Base-by-base conservation (phyloP, 2,888 invertebrate genomes). In the Drosophila cognata region DNA sequence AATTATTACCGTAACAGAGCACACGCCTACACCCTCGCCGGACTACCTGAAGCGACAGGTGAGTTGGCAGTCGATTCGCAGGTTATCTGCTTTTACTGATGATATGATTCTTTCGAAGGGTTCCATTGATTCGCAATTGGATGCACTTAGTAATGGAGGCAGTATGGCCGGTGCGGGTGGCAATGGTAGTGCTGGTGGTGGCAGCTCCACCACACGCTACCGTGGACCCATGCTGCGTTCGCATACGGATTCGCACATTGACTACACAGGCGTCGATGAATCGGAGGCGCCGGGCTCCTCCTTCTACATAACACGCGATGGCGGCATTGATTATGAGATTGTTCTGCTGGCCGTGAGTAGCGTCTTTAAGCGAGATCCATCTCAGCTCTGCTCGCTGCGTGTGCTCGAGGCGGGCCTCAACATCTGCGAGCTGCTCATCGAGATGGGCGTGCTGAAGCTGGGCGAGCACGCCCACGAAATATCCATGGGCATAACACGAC, bases 1-100 rank as follows among this genome's bases (percentile, higher is more conserved):
- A 0, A 99, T 99, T 62, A 99, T 99, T 69, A 99, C 98, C 0
- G 98, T 99, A 11, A 99, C 99, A 0, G 98, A 99, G 91, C 98
- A 99, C 91, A 98, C 98, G 0, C 98, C 98, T 0, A 96, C 97
- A 6, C 97, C 98, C 0, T 98, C 98, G 1, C 98, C 98, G 0
- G 98, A 98, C 92, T 97, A 96, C 90, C 94, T 97, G 80, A 95
- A 96, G 90, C 94, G 97, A 94, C 97, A 96, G 94, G 96, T 96
- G 94, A 92, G 52, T 25, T 8, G 1, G 1, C 5, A 11, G 5
- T 0, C 8, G 2, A 11, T 1, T 1, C 11, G 21, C 46, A 8
- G 5, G 0, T 5, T 11, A 8, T 5, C 25, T 4, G 4, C 2
- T 10, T 25, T 10, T 25, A 38, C 8, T 61, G 2, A 38, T 18